A percentile compares a stretch with the other conserved stretches of the same genome.
Conservation (phyloP, 1,140 invertebrate genomes). For the Cotesia typhae region DNA sequence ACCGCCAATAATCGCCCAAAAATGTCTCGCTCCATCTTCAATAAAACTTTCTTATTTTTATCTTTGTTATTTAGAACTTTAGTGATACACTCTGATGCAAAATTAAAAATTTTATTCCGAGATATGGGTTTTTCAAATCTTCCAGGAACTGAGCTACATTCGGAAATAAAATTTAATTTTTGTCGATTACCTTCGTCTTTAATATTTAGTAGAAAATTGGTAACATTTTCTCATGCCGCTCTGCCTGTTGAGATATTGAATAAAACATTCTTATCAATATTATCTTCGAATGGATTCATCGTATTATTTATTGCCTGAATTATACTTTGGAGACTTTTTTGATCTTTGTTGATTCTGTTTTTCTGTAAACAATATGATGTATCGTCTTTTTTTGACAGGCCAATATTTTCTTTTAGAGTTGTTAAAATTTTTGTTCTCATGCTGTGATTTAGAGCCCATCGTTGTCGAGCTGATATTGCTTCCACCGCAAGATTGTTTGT, state of each 20-base stretch:
- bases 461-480: constrained; percentile 44
- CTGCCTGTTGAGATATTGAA: constrained; percentile 20
- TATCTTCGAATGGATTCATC: constrained; percentile 24
- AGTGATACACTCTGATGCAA: too few relatives aligned
- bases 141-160: too few relatives aligned
- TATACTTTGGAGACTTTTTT: not conserved
- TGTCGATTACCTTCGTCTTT: not conserved
- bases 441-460: constrained; percentile 45
- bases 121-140: too few relatives aligned
- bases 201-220: constrained; percentile 11
- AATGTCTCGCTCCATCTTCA: too few relatives aligned
- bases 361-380: constrained; percentile 29
- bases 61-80: too few relatives aligned
- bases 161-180: too few relatives aligned
- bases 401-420: constrained; percentile 22
- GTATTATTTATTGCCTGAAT: constrained; percentile 20
- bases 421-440: constrained; percentile 43
- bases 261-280: constrained; percentile 23
- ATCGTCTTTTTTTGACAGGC: constrained; percentile 32
- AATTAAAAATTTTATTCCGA: too few relatives aligned
- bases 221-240: constrained; percentile 6
- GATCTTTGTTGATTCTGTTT: constrained; percentile 24
- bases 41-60: too few relatives aligned
- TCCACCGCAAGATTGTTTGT: constrained; percentile 44
- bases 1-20: too few relatives aligned